Base-by-base conservation (phyloP, 2,888 invertebrate species). In the Lamellibrachia columna region DNA sequence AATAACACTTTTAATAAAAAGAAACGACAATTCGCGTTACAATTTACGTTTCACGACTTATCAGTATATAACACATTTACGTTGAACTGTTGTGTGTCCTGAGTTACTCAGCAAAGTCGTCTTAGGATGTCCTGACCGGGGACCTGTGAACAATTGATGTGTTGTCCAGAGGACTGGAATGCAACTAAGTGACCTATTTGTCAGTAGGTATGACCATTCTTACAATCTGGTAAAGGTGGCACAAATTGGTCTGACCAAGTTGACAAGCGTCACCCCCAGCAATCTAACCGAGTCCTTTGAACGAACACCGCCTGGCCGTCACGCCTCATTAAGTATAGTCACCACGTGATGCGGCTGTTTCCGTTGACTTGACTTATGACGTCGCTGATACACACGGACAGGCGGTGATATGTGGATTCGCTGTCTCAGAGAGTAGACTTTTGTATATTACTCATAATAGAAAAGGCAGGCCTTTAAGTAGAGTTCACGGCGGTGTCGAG, bases 361-460 rank as follows among this genome's bases (percentile, higher is more conserved):
- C 75, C 75, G 75, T 75, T 75, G 75, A 75, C 22, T 75, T 55
- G 55, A 9, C 3, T 55, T 75, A n/a, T 75, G 22, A 11, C 75
- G 22, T 75, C 75, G 22, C 75, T 6, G 75, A 75, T 75, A 22
- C 75, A n/a, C 75, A 6, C 75, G 15, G 22, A 15, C 75, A n/a
- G 15, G 6, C 75, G 75, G 22, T 22, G 75, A 22, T 75, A 75
- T 15, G 75, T 6, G 6, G 3, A 22, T 11, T 15, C 22, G 75
- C 75, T 75, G n/a, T 75, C 75, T 11, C 75, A 22, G 75, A 75
- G 15, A 75, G 75, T 75, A 75, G 75, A 75, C 75, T 75, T 75
- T 75, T 75, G 75, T 75, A 75, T n/a, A n/a, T 75, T 75, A 75
- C n/a, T 75, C 75, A 75, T 75, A 75, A 75, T 22, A 75, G 75